Base-by-base conservation (phyloP, 2,888 invertebrate species). In the Oxytorus armatus region DNA sequence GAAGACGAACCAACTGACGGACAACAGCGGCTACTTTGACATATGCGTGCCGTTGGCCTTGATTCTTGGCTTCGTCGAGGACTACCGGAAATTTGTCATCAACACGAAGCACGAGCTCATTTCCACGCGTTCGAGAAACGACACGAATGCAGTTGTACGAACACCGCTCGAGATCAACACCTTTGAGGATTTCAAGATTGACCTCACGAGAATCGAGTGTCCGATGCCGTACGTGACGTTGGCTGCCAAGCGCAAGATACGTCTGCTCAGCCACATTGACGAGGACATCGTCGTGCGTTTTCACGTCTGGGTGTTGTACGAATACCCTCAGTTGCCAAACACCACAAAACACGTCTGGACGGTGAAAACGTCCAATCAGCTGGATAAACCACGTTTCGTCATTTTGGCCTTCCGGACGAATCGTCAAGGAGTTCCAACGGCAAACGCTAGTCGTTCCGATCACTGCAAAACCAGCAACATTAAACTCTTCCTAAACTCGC, bases 11-110 rank as follows among this genome's bases (percentile, higher is more conserved):
- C 42, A 16, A 44, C 44, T 85, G 39, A 63, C 73, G 1, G 59
- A 85, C 61, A 66, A 42, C 33, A 29, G 77, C 29, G 87, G 86
- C 10, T 74, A 85, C 49, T 89, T 89, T 75, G 84, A 88, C 82
- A 84, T 88, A 76, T 87, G 79, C 65, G 80, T 91, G 23, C 89
- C 90, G 14, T 81, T 91, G 25, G 87, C 86, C 70, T 82, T 84
- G 69, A 36, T 91, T 14, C 72, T 91, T n/a, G 90, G 89, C 3
- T 91, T 82, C 72, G 77, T 77, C 44, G 74, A 84, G 65, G 76
- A 33, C 8, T 25, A n/a, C n/a, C n/a, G n/a, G n/a, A n/a, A 57
- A 29, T 72, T 83, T 18, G 36, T 82, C 4, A 65, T 81, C 7
- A 79, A 79, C 55, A 75, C 75, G n/a, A 83, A 84, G 59, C 83